These are phyloP conservation scores for Phyllotreta cruciferae DNA, from an alignment of 2,888 invertebrate genomes.

Conservation along the genomic window DNA sequence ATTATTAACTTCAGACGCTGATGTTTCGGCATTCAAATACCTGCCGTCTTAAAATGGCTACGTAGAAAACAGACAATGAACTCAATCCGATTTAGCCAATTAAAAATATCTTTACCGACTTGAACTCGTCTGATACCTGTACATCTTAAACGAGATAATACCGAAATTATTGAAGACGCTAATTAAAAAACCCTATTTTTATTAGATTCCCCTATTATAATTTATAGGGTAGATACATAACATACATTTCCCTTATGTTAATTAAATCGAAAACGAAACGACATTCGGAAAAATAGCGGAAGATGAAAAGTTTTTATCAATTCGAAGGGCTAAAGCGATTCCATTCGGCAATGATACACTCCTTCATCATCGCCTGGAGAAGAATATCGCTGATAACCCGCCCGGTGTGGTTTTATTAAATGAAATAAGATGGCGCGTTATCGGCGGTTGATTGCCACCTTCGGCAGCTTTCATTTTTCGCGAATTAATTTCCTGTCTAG, in stretches of 20 bases:
- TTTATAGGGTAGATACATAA: no score
- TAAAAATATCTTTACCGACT: slow-evolving; percentile 57
- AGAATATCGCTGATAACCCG: slow-evolving; percentile 52
- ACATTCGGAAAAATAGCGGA: slow-evolving; percentile 1
- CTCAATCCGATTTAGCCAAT: slow-evolving; percentile 63
- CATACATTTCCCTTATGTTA: background rate
- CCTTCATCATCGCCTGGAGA: slow-evolving; percentile 20
- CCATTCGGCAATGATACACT: slow-evolving; percentile 29
- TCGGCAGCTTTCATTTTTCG: slow-evolving; percentile 62
- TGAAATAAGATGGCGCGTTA: slow-evolving; percentile 60
- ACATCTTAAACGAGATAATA: slow-evolving; percentile 9
- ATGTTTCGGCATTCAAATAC: slow-evolving; percentile 45
- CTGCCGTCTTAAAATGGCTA: slow-evolving; percentile 50
- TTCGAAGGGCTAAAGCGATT: slow-evolving; percentile 26
- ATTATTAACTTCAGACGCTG: slow-evolving; percentile 39
- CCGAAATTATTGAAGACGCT: background rate
- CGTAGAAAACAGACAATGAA: slow-evolving; percentile 59
- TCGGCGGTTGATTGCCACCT: slow-evolving; percentile 57
- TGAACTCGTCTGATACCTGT: slow-evolving; percentile 49
- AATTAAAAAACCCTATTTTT: no score
- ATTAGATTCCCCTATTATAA: no score
- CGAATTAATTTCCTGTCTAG: slow-evolving; percentile 63
- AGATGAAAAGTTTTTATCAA: slow-evolving; percentile 28
- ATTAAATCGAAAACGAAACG: slow-evolving; percentile 5
- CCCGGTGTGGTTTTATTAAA: slow-evolving; percentile 56